phyloP scores from a whole-genome alignment of 2,113 vertebrate genomes.

The Taxidea taxus region DNA sequence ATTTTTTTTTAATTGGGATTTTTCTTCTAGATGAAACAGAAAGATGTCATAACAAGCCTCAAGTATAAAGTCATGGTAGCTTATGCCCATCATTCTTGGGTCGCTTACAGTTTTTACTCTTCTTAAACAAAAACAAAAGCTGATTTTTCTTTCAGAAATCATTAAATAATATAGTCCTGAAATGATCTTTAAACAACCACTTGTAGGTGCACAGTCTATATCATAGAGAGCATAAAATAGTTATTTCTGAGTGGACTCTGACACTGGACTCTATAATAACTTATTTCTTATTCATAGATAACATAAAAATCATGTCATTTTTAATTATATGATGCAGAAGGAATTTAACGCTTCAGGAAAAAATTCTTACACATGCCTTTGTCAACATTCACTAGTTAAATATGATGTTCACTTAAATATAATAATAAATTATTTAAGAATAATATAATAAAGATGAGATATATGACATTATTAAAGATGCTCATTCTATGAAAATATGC shows the following conservation, averaged over 20 bases:
- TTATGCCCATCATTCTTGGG: neutral
- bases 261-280: neutral
- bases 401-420: neutral
- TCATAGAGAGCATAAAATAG: neutral
- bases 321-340: neutral
- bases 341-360: neutral
- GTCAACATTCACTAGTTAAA: neutral
- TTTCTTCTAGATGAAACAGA: neutral
- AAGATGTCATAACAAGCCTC: neutral
- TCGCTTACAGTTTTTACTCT: neutral
- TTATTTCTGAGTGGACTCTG: neutral
- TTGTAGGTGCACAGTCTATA: neutral
- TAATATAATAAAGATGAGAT: neutral
- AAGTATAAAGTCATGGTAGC: neutral
- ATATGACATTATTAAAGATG: neutral
- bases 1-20: neutral
- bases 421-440: neutral
- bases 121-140: neutral
- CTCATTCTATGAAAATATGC: constrained; percentile 6
- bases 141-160: neutral
- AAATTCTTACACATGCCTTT: neutral
- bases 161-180: neutral
- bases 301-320: neutral
- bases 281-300: neutral
- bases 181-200: neutral